A percentile compares a stretch with the other conserved stretches of the same genome.
These are phyloP conservation scores for Promerops cafer DNA, from an alignment of 2,113 vertebrate genomes.

Conservation along the genomic window DNA sequence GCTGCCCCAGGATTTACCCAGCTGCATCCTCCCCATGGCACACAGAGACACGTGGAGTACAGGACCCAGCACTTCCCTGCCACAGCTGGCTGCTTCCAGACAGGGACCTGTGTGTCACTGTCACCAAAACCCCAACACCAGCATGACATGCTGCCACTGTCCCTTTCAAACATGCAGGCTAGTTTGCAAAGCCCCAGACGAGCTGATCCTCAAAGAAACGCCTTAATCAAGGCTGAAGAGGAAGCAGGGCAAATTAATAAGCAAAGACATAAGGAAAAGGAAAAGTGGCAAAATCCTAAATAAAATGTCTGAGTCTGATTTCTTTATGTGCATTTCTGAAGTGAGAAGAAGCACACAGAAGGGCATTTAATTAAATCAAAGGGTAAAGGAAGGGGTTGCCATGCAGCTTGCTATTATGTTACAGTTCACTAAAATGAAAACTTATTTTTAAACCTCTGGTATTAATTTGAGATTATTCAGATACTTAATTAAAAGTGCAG, in stretches of 20 bases:
- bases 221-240: not conserved
- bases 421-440: conserved; percentile 80
- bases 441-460: conserved; percentile 83
- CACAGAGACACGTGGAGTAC: not conserved
- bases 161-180: not conserved
- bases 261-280: not conserved
- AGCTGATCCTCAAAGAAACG: not conserved
- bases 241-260: not conserved
- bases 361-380: conserved; percentile 82
- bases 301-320: conserved; percentile 34
- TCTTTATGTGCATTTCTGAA: conserved; percentile 68
- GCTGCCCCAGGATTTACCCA: not conserved
- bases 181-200: not conserved
- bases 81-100: not conserved
- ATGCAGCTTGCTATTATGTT: conserved; percentile 77
- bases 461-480: conserved; percentile 84
- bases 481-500: conserved; percentile 94
- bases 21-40: not conserved
- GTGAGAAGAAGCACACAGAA: conserved; percentile 75
- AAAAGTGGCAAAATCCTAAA: conserved; percentile 39
- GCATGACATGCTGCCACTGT: not conserved
- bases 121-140: not conserved
- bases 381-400: conserved; percentile 63
- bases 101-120: not conserved
- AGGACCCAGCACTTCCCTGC: not conserved